phyloP scores from a whole-genome alignment of 1,140 invertebrate genomes.

The Drosophila nebulosa region DNA sequence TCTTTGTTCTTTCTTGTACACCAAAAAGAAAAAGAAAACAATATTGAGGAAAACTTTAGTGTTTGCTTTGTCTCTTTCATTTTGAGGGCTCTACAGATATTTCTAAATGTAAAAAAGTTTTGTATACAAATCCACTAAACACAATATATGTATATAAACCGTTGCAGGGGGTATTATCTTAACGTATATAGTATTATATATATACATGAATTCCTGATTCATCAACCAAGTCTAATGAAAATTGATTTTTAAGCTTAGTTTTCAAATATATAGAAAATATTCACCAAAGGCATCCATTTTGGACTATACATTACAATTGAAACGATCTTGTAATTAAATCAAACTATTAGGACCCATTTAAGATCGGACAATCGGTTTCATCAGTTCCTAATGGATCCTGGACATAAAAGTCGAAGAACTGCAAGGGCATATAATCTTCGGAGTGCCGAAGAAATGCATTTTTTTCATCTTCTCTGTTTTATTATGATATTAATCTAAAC shows the following conservation, averaged over 20 bases:
- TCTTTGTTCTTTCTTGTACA: background rate
- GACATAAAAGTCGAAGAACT: background rate
- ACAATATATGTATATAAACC: conserved; percentile 8
- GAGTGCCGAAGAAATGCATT: background rate
- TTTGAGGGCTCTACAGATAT: background rate
- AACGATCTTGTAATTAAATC: background rate
- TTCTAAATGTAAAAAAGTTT: conserved; percentile 18
- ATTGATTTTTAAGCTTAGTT: background rate
- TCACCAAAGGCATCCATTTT: background rate
- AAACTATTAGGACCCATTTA: background rate
- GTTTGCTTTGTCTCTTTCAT: background rate
- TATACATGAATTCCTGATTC: background rate
- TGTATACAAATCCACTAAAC: background rate
- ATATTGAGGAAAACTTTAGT: background rate
- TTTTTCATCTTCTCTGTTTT: background rate
- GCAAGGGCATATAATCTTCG: background rate
- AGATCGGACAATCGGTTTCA: background rate
- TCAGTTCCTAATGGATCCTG: background rate
- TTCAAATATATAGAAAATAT: background rate
- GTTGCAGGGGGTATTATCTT: background rate
- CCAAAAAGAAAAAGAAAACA: background rate
- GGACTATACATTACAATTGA: background rate
- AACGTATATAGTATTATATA: background rate
- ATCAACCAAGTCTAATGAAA: background rate
- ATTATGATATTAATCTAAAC: background rate